A percentile compares a stretch with the other conserved stretches of the same genome.
These are phyloP conservation scores for Auanema freiburgensis DNA, from an alignment of 2,888 invertebrate species.

Conservation along the genomic window DNA sequence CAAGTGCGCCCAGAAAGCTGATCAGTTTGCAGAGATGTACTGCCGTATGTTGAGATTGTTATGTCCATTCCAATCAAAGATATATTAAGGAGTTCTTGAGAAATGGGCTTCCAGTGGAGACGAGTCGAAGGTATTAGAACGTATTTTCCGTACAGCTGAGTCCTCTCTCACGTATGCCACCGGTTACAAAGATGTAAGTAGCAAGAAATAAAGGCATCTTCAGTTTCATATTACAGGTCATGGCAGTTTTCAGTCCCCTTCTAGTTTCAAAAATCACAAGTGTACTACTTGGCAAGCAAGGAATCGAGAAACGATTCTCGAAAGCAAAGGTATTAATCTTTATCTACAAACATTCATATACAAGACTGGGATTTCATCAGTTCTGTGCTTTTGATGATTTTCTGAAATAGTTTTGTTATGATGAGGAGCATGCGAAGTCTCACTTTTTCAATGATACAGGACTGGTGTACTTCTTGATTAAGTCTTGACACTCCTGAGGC, in stretches of 20 bases:
- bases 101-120: slow-evolving; percentile 38
- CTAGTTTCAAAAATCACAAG: slow-evolving; percentile 34
- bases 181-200: slow-evolving; percentile 9
- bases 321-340: slow-evolving; percentile 12
- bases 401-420: neutral
- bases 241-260: slow-evolving; percentile 27
- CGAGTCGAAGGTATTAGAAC: slow-evolving; percentile 36
- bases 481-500: slow-evolving; percentile 36
- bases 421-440: neutral
- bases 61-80: too few relatives aligned
- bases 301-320: slow-evolving; percentile 10
- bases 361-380: neutral
- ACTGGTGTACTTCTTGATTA: slow-evolving; percentile 17
- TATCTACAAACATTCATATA: neutral
- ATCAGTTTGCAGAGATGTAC: slow-evolving; percentile 16
- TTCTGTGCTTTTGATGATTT: neutral
- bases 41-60: slow-evolving; percentile 5
- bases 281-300: slow-evolving; percentile 25
- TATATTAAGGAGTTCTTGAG: slow-evolving; percentile 33
- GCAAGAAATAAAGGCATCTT: too few relatives aligned
- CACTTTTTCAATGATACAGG: neutral
- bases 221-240: slow-evolving; percentile 24
- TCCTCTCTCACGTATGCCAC: slow-evolving; percentile 8
- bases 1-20: slow-evolving; percentile 10
- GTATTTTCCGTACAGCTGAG: slow-evolving; percentile 23